Percentiles rank a stretch among this genome's conserved stretches.
Conservation (phyloP, 2,113 vertebrate genomes). For the Illadopsis cleaveri region DNA sequence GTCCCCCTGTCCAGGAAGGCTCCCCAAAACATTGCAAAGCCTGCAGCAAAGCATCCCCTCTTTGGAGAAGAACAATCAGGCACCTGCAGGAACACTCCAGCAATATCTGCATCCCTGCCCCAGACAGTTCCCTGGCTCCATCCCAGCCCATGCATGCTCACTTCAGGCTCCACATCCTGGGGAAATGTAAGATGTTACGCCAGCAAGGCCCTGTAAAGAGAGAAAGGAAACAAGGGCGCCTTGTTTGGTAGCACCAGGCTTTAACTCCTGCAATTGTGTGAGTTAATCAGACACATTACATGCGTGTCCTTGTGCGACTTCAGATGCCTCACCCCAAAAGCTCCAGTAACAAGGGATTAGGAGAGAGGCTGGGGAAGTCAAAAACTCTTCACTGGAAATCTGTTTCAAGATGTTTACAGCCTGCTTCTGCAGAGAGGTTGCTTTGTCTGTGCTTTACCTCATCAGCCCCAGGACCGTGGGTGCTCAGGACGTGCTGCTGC, state of each 20-base stretch:
- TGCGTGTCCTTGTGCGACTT: background rate
- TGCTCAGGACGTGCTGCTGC: background rate
- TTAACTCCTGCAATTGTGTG: background rate
- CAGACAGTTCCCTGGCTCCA: background rate
- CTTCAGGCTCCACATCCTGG: constrained; percentile 11
- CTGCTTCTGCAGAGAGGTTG: background rate
- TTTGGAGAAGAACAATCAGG: background rate
- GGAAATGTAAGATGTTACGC: constrained; percentile 17
- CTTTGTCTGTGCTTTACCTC: background rate
- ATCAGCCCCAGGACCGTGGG: rapidly evolving
- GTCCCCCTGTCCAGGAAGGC: background rate
- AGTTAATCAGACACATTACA: background rate
- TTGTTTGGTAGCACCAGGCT: constrained; percentile 16
- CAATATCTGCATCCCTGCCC: background rate
- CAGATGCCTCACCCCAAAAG: background rate
- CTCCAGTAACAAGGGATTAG: constrained; percentile 32
- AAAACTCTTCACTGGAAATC: background rate
- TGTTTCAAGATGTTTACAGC: background rate
- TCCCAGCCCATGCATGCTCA: background rate
- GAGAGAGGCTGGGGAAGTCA: background rate
- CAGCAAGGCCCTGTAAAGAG: background rate
- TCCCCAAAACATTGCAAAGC: background rate
- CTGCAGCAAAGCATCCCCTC: rapidly evolving
- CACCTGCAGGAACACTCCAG: constrained; percentile 5
- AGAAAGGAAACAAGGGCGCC: constrained; percentile 25